A percentile compares a stretch with the other conserved stretches of the same genome.
Evolutionary conservation across 2,797 vertebrate genomes (phyloP).

Genomic region (Sparus aurata): DNA sequence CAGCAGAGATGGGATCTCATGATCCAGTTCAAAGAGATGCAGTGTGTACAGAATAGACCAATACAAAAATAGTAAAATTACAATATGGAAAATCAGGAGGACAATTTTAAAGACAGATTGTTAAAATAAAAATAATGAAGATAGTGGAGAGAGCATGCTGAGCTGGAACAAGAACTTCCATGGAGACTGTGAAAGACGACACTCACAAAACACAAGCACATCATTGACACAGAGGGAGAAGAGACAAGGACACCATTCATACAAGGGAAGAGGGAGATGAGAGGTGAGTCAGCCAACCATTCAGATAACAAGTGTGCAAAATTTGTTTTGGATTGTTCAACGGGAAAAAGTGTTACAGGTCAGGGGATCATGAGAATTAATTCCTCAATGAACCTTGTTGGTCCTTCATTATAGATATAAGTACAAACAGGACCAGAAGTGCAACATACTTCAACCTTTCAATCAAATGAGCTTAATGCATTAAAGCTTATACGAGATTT

Average conservation of each 20-base stretch:
- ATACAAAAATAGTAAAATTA: background rate
- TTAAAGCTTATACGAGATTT: background rate
- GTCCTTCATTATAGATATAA: too few relatives aligned
- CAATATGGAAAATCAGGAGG: background rate
- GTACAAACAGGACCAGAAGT: too few relatives aligned
- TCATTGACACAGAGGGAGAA: background rate
- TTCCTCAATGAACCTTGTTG: background rate
- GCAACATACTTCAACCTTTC: background rate
- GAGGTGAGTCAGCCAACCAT: background rate
- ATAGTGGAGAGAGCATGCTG: background rate
- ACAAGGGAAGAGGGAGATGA: background rate
- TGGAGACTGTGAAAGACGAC: background rate
- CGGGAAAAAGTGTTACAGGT: background rate
- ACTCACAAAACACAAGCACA: background rate
- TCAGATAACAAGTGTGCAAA: background rate
- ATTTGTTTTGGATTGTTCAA: background rate
- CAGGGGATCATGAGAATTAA: background rate
- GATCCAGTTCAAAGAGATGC: background rate
- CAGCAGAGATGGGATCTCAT: background rate
- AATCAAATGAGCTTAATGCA: background rate
- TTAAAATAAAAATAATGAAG: background rate
- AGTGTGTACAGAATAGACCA: background rate
- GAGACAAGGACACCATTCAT: slow-evolving; percentile 9
- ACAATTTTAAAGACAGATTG: background rate
- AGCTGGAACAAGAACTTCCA: too few relatives aligned